Evolutionary conservation across 2,797 vertebrate species (phyloP), one percentile per base, ranked within the genome.

Genomic region (Sparidentex hasta): DNA sequence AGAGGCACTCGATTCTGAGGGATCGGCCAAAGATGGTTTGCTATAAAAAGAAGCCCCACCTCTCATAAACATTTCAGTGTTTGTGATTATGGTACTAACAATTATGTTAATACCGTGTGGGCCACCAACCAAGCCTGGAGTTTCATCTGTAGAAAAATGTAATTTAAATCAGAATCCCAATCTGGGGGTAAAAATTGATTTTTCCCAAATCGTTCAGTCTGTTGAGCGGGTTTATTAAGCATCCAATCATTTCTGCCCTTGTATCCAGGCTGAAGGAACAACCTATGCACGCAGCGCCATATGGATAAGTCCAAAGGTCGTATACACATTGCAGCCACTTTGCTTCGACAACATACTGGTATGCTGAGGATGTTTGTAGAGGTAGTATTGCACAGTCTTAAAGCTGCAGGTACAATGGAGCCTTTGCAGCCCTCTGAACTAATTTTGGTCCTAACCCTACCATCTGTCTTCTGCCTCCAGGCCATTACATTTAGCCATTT

Each of bases 401-500:
- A 51, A 63, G 44, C 54, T 81, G 61, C 47, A 63, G 68, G 44
- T 65, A 59, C 47, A 76, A 64, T 47, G 23, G n/a, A 71, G 38
- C 61, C 11, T 52, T 47, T 62, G 8, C 38, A 66, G 33, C n/a
- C 18, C 25, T 25, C 25, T 66, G 62, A 66, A 8, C 69, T 76
- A 29, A 61, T n/a, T 56, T 44, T 5, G 21, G 33, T 44, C 33
- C 18, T 23, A 2, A 4, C 71, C 12, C 3, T 65, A 6, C 38
- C n/a, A 2, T 41, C 27, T 29, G 7, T 52, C 33, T 46, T 12
- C 38, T 58, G 21, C 25, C 63, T 66, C n/a, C n/a, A 29, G 41
- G 18, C 46, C 56, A 20, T 61, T 12, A 51, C 51, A 29, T 51
- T 29, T 20, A 56, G n/a, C 27, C 5, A 11, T 64, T 63, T 8